phyloP scores from a whole-genome alignment of 2,888 invertebrate genomes.

The Sipunculus nudus region DNA sequence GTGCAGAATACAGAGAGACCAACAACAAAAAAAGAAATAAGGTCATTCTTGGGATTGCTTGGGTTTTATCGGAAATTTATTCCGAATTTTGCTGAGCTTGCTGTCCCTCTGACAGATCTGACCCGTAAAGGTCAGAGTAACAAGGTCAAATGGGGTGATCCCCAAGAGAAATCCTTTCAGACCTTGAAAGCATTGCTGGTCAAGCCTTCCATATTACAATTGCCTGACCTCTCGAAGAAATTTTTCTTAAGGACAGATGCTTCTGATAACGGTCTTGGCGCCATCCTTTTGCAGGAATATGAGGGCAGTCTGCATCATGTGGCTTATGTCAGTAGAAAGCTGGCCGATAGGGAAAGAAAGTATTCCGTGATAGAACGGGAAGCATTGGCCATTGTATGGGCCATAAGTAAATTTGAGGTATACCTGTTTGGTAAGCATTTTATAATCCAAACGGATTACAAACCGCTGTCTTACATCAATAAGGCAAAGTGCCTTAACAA shows the following conservation, averaged over 20 bases:
- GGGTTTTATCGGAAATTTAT: slow-evolving; percentile 17
- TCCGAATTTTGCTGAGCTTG: slow-evolving; percentile 24
- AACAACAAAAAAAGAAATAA: slow-evolving; percentile 2
- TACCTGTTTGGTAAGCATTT: slow-evolving; percentile 3
- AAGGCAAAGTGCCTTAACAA: background rate
- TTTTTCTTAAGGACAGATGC: slow-evolving; percentile 40
- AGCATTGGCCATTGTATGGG: slow-evolving; percentile 33
- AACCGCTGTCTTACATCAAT: slow-evolving; percentile 1
- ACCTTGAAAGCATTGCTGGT: slow-evolving; percentile 17
- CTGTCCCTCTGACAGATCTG: slow-evolving; percentile 31
- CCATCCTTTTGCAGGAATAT: slow-evolving; percentile 34
- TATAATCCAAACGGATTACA: slow-evolving; percentile 11
- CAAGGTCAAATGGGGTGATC: slow-evolving; percentile 25
- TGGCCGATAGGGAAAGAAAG: slow-evolving; percentile 31
- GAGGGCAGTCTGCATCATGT: slow-evolving; percentile 29
- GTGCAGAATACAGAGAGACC: slow-evolving; percentile 7
- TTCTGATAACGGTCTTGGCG: slow-evolving; percentile 37
- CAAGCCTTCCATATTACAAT: slow-evolving; percentile 20
- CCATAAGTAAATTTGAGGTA: background rate
- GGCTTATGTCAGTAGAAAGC: slow-evolving; percentile 38
- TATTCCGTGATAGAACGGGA: slow-evolving; percentile 40
- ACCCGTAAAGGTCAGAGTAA: slow-evolving; percentile 19
- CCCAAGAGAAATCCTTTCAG: slow-evolving; percentile 16
- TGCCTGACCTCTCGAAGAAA: slow-evolving; percentile 30
- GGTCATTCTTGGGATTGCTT: slow-evolving; percentile 13